Conservation (phyloP, 1,140 invertebrate genomes). For the Drosophila varians region DNA sequence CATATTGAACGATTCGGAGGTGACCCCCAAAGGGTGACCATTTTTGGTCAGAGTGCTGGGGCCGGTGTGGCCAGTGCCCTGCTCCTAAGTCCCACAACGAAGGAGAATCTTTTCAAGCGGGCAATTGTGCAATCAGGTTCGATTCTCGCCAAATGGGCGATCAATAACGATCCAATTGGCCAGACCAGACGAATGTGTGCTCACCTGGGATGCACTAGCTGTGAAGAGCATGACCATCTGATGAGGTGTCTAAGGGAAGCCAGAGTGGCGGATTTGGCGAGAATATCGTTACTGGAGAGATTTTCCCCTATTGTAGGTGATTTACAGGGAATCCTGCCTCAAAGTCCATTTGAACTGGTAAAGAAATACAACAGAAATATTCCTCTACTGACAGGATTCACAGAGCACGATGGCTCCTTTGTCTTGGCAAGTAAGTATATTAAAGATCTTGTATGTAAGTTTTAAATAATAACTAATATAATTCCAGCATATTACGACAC, state of each 20-base stretch:
- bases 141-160: conserved; percentile 69
- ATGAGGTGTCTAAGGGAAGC: conserved; percentile 48
- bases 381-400: conserved; percentile 75
- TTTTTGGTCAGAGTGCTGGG: conserved; percentile 79
- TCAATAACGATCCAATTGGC: conserved; percentile 45
- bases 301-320: conserved; percentile 70
- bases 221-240: conserved; percentile 28
- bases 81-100: conserved; percentile 70
- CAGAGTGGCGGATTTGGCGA: conserved; percentile 48
- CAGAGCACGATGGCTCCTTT: conserved; percentile 79
- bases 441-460: too few relatives aligned
- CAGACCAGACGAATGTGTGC: conserved; percentile 61
- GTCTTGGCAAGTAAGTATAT: conserved; percentile 63
- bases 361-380: conserved; percentile 35
- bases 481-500: conserved; percentile 61
- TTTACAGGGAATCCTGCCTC: conserved; percentile 60
- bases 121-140: conserved; percentile 80
- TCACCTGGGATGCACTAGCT: conserved; percentile 44
- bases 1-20: conserved; percentile 89
- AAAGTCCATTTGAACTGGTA: conserved; percentile 46
- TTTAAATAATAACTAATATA: too few relatives aligned
- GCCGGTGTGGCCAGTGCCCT: conserved; percentile 66
- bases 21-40: conserved; percentile 85
- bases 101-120: conserved; percentile 51
- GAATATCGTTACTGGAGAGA: conserved; percentile 45